Evolutionary conservation across 2,888 invertebrate species (phyloP).

Genomic region (Lithophane leautieri): DNA sequence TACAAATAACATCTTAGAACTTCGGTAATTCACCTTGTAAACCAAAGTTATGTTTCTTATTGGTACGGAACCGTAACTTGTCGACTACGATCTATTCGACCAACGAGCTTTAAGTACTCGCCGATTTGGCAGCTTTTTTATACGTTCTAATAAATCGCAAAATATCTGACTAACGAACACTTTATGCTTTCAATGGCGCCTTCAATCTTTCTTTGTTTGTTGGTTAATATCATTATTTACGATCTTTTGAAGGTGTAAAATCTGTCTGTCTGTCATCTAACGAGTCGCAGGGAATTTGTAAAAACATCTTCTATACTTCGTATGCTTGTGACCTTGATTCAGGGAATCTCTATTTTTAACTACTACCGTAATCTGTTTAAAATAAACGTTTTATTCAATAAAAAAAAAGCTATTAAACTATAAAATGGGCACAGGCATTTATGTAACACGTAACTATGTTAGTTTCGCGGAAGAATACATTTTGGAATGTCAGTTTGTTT

Average conservation of each 20-base stretch:
- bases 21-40: background rate
- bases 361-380: conserved; percentile 46
- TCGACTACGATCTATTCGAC: conserved; percentile 1
- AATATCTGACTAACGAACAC: conserved; percentile 13
- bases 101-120: too few species aligned
- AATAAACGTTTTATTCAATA: conserved; percentile 51
- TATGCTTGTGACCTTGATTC: conserved; percentile 26
- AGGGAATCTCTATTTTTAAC: conserved; percentile 43
- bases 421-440: conserved; percentile 45
- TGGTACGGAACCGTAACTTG: conserved; percentile 1
- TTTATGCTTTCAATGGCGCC: conserved; percentile 13
- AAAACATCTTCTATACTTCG: conserved; percentile 17
- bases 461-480: conserved; percentile 45
- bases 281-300: conserved; percentile 10
- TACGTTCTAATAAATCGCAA: conserved; percentile 35
- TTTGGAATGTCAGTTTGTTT: conserved; percentile 32
- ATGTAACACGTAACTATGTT: conserved; percentile 25
- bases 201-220: conserved; percentile 41
- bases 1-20: background rate
- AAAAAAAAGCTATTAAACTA: conserved; percentile 51
- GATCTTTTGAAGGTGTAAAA: conserved; percentile 35
- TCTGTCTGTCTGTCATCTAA: conserved; percentile 32
- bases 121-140: conserved; percentile 23
- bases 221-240: conserved; percentile 38
- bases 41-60: background rate